Evolutionary conservation across 2,797 vertebrate species (phyloP).

Genomic region (Crocidura indochinensis): DNA sequence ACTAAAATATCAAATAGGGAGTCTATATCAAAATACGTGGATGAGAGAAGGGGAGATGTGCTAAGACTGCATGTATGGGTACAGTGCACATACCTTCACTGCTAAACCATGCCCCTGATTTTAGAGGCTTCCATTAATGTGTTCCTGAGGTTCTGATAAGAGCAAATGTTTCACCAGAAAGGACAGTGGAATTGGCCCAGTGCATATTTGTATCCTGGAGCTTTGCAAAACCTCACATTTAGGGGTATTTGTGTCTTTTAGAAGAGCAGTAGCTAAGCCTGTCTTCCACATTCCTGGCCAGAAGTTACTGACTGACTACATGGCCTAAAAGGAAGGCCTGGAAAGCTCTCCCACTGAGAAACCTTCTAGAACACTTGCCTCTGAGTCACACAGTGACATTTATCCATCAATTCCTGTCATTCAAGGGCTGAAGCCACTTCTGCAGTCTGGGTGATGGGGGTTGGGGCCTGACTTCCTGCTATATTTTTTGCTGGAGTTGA

Average conservation of each 20-base stretch:
- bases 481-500: rapidly evolving
- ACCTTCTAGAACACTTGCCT: background rate
- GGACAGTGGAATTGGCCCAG: background rate
- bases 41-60: no score
- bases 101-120: no score
- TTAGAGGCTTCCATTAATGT: no score
- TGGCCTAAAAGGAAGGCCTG: no score
- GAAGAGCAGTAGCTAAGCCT: background rate
- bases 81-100: no score
- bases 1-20: no score
- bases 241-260: background rate
- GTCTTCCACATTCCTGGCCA: background rate
- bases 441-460: no score
- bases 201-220: rapidly evolving
- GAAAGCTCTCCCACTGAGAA: rapidly evolving
- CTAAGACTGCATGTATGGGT: no score
- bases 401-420: background rate
- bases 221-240: rapidly evolving
- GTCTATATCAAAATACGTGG: no score
- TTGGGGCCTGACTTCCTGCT: rapidly evolving
- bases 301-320: no score
- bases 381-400: background rate
- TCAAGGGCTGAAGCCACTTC: background rate
- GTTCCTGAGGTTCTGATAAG: background rate
- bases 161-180: no score